These are phyloP conservation scores for Digitonthophagus gazella DNA, from an alignment of 2,888 invertebrate species.

Conservation along the genomic window DNA sequence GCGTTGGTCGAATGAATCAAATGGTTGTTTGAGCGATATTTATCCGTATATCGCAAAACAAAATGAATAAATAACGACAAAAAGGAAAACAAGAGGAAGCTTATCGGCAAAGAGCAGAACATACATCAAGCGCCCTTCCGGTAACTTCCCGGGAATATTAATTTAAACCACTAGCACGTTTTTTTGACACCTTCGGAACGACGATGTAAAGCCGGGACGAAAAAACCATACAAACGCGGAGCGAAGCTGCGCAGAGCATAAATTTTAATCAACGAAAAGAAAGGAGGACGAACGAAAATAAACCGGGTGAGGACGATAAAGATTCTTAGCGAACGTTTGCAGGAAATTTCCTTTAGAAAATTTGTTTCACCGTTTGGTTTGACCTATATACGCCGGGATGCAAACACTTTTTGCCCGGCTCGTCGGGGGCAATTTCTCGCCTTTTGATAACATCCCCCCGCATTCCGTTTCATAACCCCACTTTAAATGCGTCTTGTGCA, in stretches of 20 bases:
- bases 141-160: background rate
- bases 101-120: background rate
- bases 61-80: background rate
- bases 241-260: background rate
- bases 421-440: background rate
- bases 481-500: background rate
- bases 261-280: background rate
- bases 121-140: background rate
- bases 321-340: background rate
- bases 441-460: background rate
- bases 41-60: background rate
- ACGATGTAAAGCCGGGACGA: background rate
- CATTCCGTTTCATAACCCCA: background rate
- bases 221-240: background rate
- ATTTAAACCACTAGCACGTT: background rate
- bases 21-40: background rate
- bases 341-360: background rate
- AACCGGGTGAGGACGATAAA: background rate
- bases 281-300: background rate
- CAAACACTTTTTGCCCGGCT: background rate
- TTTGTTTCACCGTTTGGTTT: background rate
- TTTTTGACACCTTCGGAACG: background rate
- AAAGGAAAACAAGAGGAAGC: background rate
- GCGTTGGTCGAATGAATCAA: background rate
- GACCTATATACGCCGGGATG: background rate